Evolutionary conservation across 2,113 vertebrate genomes (phyloP), one percentile per base, ranked within the genome.

Genomic region (Perccottus glenii): DNA sequence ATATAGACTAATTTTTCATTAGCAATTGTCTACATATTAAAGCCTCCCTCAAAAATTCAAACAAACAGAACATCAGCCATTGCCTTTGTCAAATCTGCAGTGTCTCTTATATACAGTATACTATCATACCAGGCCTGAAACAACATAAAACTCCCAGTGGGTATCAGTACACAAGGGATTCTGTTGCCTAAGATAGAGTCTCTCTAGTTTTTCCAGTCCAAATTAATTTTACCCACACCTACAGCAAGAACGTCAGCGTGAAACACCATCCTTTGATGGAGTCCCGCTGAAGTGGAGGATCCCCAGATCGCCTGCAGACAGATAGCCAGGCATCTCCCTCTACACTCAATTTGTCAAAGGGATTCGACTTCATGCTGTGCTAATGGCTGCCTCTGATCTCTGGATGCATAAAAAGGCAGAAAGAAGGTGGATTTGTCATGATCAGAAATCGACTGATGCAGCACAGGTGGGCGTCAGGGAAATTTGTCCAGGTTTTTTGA

Each of bases 211-310:
- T 67, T 72, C 45, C 49, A 68, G 27, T 50, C 56, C 6, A 60
- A 46, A 36, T 46, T 46, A n/a, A 2, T 9, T 40, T 40, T 16
- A 19, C 62, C 62, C 66, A 12, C 12, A 61, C 15, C 35, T 57
- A 14, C 19, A 5, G 3, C 27, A 11, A 5, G 52, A 27, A 70
- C 9, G 19, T 6, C 53, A 57, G 56, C 42, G 36, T 61, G 6
- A 16, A 64, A 55, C 64, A 33, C 9, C 7, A 10, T 43, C 48
- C 70, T 75, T 81, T 84, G 68, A 84, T 77, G 44, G 12, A 53
- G 46, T 58, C 12, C 45, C 48, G 75, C 64, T 63, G 58, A 3
- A 38, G 14, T 7, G 19, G 38, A 16, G 42, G 44, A 36, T 73
- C 75, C 44, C 57, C 47, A 62, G 33, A 68, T 72, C 47, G 44